A percentile compares a stretch with the other conserved stretches of the same genome.
phyloP scores from a whole-genome alignment of 2,888 invertebrate genomes.

The Crepidodera aurea region DNA sequence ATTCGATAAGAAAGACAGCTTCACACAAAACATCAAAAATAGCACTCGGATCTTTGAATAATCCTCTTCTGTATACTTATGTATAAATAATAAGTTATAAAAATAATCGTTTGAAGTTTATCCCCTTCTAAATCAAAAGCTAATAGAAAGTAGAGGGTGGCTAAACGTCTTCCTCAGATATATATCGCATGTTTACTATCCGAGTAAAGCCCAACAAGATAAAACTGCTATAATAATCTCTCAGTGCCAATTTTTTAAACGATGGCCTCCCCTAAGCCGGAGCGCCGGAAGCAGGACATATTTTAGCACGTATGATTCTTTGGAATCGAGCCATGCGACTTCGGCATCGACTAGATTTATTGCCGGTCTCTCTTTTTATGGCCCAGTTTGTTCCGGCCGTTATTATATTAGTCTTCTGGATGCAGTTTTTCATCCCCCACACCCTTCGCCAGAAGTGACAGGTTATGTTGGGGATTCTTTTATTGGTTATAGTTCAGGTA shows the following conservation, averaged over 20 bases:
- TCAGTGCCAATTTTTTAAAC: slow-evolving; percentile 31
- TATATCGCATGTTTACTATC: slow-evolving; percentile 24
- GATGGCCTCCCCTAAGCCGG: slow-evolving; percentile 16
- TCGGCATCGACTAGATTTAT: slow-evolving; percentile 65
- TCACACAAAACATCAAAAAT: no score
- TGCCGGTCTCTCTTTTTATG: slow-evolving; percentile 71
- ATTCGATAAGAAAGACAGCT: no score
- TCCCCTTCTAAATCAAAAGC: slow-evolving; percentile 16
- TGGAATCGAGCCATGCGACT: slow-evolving; percentile 43
- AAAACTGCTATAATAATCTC: slow-evolving; percentile 28
- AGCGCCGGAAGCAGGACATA: slow-evolving; percentile 54
- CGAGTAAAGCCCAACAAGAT: slow-evolving; percentile 20
- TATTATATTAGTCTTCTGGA: slow-evolving; percentile 71
- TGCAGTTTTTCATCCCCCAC: slow-evolving; percentile 56
- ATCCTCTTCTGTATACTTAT: no score
- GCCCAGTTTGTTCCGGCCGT: slow-evolving; percentile 72
- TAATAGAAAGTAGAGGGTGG: slow-evolving; percentile 19
- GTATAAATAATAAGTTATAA: not conserved
- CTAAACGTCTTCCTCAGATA: slow-evolving; percentile 14
- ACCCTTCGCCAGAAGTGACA: slow-evolving; percentile 42
- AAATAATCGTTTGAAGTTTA: not conserved
- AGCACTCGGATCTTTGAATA: no score
- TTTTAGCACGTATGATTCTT: slow-evolving; percentile 56
- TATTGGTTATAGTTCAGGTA: slow-evolving; percentile 31
- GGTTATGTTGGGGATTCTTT: slow-evolving; percentile 49